phyloP scores from a whole-genome alignment of 2,888 invertebrate species.

The Meiosimyza platycephala region DNA sequence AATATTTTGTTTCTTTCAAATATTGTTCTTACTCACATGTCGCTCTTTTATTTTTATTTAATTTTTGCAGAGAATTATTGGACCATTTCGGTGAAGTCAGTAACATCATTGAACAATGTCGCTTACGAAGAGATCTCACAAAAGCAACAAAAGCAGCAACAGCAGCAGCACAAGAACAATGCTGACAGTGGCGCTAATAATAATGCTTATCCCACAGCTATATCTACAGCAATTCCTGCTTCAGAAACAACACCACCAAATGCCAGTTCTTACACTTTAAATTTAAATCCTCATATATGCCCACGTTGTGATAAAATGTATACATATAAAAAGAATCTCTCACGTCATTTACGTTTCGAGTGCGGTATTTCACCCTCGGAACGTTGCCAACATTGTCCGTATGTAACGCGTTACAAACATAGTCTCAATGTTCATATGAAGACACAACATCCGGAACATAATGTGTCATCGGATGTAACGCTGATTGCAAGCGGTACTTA shows the following conservation, averaged over 20 bases:
- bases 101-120: conserved; percentile 64
- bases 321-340: conserved; percentile 72
- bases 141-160: conserved; percentile 38
- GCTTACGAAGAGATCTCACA: conserved; percentile 48
- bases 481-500: neutral
- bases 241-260: conserved; percentile 3
- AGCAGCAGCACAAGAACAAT: conserved; percentile 31
- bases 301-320: conserved; percentile 71
- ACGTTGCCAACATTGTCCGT: conserved; percentile 70
- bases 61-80: conserved; percentile 59
- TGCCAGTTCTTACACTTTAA: neutral
- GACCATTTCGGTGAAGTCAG: conserved; percentile 63
- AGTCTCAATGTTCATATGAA: conserved; percentile 69
- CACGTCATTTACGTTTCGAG: conserved; percentile 71
- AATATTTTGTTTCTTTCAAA: conserved; percentile 22
- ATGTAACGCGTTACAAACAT: conserved; percentile 69
- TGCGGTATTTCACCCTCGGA: conserved; percentile 72
- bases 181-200: neutral
- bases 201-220: neutral
- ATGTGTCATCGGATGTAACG: conserved; percentile 16
- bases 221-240: neutral
- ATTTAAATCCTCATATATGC: conserved; percentile 63
- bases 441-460: conserved; percentile 61
- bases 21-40: conserved; percentile 45
- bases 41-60: conserved; percentile 29